Evolutionary conservation across 1,140 invertebrate species (phyloP).

Genomic region (Oscheius sp.): DNA sequence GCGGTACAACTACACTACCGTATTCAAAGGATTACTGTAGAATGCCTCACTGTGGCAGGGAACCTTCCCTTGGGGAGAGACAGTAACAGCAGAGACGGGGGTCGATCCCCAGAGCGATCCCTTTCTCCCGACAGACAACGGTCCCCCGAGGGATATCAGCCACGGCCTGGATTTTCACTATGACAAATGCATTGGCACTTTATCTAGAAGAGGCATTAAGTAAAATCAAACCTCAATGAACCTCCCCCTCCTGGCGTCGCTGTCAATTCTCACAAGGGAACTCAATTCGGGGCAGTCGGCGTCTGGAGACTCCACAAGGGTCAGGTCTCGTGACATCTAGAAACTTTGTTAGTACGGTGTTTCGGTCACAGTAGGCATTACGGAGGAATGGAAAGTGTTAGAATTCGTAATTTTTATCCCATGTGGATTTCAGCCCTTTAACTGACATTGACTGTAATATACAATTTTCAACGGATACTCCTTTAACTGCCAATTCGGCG

Average conservation of each 20-base stretch:
- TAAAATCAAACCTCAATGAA: not conserved
- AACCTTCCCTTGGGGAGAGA: not conserved
- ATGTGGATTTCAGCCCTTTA: no score
- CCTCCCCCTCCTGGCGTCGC: constrained; percentile 11
- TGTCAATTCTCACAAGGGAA: not conserved
- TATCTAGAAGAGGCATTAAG: no score
- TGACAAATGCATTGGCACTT: not conserved
- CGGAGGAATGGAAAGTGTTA: not conserved
- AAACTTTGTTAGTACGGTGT: not conserved
- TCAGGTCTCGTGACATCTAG: not conserved
- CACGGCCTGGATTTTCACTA: not conserved
- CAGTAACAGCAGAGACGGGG: not conserved
- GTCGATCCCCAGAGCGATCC: not conserved
- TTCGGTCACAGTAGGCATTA: not conserved
- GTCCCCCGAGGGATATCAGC: constrained; percentile 17
- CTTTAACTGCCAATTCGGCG: no score
- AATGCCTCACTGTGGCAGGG: not conserved
- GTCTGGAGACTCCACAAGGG: not conserved
- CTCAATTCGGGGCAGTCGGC: constrained; percentile 4
- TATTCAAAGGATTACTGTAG: not conserved
- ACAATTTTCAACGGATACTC: not conserved
- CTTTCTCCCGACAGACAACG: constrained; percentile 9
- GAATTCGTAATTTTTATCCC: not conserved
- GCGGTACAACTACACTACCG: not conserved
- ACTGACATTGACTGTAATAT: no score